Base-by-base conservation (phyloP, 2,888 invertebrate species). In the Tenthredo mesomela region DNA sequence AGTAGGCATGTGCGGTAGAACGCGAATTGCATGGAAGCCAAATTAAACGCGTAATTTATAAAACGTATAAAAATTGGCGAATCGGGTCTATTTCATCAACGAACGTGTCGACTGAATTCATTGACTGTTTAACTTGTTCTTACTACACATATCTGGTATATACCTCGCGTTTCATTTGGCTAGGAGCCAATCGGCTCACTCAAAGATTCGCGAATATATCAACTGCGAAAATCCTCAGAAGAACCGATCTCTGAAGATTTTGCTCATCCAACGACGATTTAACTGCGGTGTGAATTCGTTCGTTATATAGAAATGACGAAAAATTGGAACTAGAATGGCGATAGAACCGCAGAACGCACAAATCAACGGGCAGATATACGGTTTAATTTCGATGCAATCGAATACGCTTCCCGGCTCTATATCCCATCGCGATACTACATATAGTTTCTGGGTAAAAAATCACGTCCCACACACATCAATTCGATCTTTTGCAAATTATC, bases 301-400 rank as follows among this genome's bases (percentile, higher is more conserved):
- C 33, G 4, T 4, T 33, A 12, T 15, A 15, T n/a, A n/a, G n/a
- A 12, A 67, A 67, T 67, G 33, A 67, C 67, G 33, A 18, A 33
- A 12, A 67, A 67, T 67, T 67, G 29, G 67, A 29, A 67, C 29
- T 67, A 6, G 67, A 25, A 15, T 67, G 18, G 15, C 67, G 15
- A 33, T 33, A 67, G 6, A 12, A 18, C 15, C 4, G 33, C 67
- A 33, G 18, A 25, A 33, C 33, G 6, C 67, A 67, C 67, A 67
- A 67, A 67, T 67, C 67, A 33, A 61, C 61, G 29, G 33, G 6
- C 7, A 67, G 67, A 33, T 25, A 67, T 67, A 67, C 67, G 67
- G 67, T 67, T 67, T 67, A 67, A 67, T 67, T 67, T 6, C 67
- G 67, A 67, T 18, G 29, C 67, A 67, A 67, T 67, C 67, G 67